Percentiles rank a stretch among this genome's conserved stretches.
Conservation (phyloP, 2,113 vertebrate genomes). For the Hippocampus comes region DNA sequence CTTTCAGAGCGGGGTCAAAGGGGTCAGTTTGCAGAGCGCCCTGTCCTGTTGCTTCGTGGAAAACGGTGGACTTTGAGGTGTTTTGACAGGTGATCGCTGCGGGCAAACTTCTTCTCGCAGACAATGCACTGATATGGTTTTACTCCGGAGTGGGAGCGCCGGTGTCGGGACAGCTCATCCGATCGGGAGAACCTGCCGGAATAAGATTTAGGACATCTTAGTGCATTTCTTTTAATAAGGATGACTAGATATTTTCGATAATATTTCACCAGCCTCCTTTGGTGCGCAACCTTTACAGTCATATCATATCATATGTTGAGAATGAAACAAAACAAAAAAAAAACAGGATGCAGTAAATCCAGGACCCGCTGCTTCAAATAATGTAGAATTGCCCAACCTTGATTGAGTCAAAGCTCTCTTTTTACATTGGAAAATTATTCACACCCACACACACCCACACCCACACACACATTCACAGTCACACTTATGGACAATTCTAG, state of each 20-base stretch:
- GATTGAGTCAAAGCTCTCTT: not conserved
- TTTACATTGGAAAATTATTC: not conserved
- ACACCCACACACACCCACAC: too few species aligned
- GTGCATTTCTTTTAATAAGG: not conserved
- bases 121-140: slow-evolving; percentile 96
- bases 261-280: not conserved
- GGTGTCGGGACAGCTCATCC: slow-evolving; percentile 91
- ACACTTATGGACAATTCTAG: too few species aligned
- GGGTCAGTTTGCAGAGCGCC: slow-evolving; percentile 84
- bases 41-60: slow-evolving; percentile 88
- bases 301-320: not conserved
- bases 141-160: slow-evolving; percentile 94
- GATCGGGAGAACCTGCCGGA: slow-evolving; percentile 89
- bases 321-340: too few species aligned
- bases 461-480: too few species aligned
- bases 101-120: slow-evolving; percentile 97
- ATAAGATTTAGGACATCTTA: not conserved
- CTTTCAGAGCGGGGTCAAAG: slow-evolving; percentile 38
- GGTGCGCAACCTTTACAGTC: not conserved
- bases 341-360: not conserved
- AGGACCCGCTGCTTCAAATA: not conserved
- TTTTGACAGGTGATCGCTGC: slow-evolving; percentile 98
- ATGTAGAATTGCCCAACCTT: not conserved
- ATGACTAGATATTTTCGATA: not conserved
- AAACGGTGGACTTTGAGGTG: slow-evolving; percentile 99